Base-by-base conservation (phyloP, 2,888 invertebrate species). In the Mythimna pallens region DNA sequence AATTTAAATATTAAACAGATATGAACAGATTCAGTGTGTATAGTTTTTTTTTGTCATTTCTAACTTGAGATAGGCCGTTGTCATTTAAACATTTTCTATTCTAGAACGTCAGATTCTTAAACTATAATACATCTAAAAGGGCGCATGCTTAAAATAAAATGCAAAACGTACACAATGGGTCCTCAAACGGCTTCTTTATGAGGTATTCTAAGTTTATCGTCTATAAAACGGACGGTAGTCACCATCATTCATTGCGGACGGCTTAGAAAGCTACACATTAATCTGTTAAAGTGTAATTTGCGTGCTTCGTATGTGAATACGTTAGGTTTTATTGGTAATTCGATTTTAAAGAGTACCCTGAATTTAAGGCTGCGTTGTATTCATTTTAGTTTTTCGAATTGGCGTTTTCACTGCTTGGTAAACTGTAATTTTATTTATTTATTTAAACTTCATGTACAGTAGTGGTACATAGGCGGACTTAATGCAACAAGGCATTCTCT, bases 141-240 rank as follows among this genome's bases (percentile, higher is more conserved):
- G 52, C n/a, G 4, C 9, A 12, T 75, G 65, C 52, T 74, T 72
- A 80, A 83, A 85, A 82, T 84, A 84, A 82, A 80, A 86, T 86
- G 87, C 83, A 79, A 73, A 82, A 25, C 78, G 70, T 47, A 50
- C 73, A 86, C 83, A 86, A 85, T 71, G 62, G 78, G 40, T 57
- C 55, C 34, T 40, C 64, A 69, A 77, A 70, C 76, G 59, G 40
- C 66, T 43, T 34, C 36, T 85, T 85, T 85, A 85, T 68, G 85
- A 84, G 76, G 72, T 79, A 85, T 86, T 77, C 74, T 70, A 69
- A 67, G 73, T 85, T 95, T 93, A 94, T 93, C 86, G 93, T 78
- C 94, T 80, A 93, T 95, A 94, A 95, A 95, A 86, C 74, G 79
- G 81, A 64, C 83, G 80, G 79, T 83, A 85, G 85, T 87, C 86